These are phyloP conservation scores for Hyles lineata DNA, from an alignment of 2,888 invertebrate genomes.

Conservation along the genomic window DNA sequence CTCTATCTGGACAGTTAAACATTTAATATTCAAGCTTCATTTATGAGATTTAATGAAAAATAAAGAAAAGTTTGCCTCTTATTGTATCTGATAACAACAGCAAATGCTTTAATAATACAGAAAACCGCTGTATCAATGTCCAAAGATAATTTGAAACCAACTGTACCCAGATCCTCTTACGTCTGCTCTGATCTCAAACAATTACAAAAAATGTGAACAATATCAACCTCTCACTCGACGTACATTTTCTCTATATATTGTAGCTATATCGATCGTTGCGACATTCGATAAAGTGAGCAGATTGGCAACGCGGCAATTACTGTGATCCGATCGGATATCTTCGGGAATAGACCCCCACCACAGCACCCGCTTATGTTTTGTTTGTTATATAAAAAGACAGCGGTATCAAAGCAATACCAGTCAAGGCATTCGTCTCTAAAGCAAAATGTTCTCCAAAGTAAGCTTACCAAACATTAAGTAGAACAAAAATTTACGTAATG, in stretches of 20 bases:
- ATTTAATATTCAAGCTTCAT: too few species aligned
- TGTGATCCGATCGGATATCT: constrained; percentile 80
- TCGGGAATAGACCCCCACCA: constrained; percentile 78
- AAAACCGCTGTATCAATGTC: too few species aligned
- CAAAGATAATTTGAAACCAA: not conserved
- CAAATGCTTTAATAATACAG: too few species aligned
- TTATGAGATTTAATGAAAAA: too few species aligned
- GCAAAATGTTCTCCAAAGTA: constrained; percentile 83
- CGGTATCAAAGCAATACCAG: constrained; percentile 73
- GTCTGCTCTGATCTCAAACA: constrained; percentile 12
- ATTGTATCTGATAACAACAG: too few species aligned
- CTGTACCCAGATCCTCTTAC: not conserved
- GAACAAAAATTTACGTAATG: constrained; percentile 54
- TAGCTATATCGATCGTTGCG: constrained; percentile 72
- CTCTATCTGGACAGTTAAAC: too few species aligned
- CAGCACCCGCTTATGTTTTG: constrained; percentile 68
- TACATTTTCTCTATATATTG: constrained; percentile 72
- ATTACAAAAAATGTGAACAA: constrained; percentile 51
- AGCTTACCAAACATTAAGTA: constrained; percentile 57
- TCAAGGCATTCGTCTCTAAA: constrained; percentile 76
- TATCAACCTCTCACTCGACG: constrained; percentile 68
- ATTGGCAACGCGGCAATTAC: constrained; percentile 81
- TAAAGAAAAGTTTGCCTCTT: too few species aligned
- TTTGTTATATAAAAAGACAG: constrained; percentile 83
- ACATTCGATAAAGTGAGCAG: constrained; percentile 75